Conservation (phyloP, 2,797 vertebrate genomes). For the Toxotes lorentzi region DNA sequence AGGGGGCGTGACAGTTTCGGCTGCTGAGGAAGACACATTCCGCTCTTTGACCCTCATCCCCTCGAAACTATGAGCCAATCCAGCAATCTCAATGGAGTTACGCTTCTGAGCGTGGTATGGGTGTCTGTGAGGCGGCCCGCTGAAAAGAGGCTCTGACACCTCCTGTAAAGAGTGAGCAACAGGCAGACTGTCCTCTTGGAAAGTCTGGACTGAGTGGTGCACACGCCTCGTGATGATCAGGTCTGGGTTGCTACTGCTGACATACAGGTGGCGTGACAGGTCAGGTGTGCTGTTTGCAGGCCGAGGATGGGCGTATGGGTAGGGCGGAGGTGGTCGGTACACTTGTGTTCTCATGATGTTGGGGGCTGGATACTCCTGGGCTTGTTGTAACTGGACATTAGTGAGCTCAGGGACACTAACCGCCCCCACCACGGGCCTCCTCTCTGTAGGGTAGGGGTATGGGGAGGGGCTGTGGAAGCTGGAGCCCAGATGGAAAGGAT, state of each 20-base stretch:
- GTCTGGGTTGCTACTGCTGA: slow-evolving; percentile 97
- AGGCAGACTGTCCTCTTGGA: slow-evolving; percentile 97
- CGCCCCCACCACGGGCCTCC: slow-evolving; percentile 93
- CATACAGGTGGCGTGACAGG: slow-evolving; percentile 93
- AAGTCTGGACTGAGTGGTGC: slow-evolving; percentile 98
- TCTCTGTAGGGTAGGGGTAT: slow-evolving; percentile 91
- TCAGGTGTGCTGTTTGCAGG: slow-evolving; percentile 98
- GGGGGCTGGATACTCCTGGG: slow-evolving; percentile 93
- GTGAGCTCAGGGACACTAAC: slow-evolving; percentile 98
- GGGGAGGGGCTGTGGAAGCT: slow-evolving; percentile 95
- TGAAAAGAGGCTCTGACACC: slow-evolving; percentile 92
- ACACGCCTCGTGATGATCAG: slow-evolving; percentile 95
- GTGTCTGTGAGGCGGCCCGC: slow-evolving; percentile 84
- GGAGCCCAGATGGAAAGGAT: slow-evolving; percentile 91
- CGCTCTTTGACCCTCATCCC: slow-evolving; percentile 93
- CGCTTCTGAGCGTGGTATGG: slow-evolving; percentile 91
- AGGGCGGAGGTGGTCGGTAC: slow-evolving; percentile 94
- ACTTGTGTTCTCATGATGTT: slow-evolving; percentile 98
- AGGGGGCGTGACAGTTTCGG: slow-evolving; percentile 81
- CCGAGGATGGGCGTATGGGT: slow-evolving; percentile 90
- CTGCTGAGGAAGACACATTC: slow-evolving; percentile 88
- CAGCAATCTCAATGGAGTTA: slow-evolving; percentile 96
- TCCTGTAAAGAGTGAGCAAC: slow-evolving; percentile 98
- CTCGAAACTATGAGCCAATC: slow-evolving; percentile 90
- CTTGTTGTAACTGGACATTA: slow-evolving; percentile 95